A percentile compares a stretch with the other conserved stretches of the same genome.
Conservation (phyloP, 2,797 vertebrate species). For the Taeniopygia guttata region DNA sequence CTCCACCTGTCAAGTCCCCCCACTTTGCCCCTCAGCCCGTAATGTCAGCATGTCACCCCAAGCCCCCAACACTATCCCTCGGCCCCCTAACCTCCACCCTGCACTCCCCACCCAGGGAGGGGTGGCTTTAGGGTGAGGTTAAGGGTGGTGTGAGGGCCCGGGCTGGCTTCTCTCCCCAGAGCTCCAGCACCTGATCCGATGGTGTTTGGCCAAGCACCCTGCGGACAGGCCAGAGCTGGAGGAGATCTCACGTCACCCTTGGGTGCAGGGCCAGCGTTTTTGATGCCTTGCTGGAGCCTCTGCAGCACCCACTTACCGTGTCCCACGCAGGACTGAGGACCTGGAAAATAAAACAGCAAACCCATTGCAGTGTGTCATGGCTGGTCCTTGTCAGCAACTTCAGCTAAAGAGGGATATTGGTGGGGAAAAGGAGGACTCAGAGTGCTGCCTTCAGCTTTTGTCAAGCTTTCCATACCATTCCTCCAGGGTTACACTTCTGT, state of each 20-base stretch:
- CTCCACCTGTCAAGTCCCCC: too few relatives aligned
- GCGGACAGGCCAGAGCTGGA: neutral
- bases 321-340: neutral
- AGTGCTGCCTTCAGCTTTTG: neutral
- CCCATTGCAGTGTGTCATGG: fast-evolving
- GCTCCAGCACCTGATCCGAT: neutral
- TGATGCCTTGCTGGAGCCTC: neutral
- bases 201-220: neutral
- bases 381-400: neutral
- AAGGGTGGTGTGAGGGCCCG: too few relatives aligned
- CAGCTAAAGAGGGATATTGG: too few relatives aligned
- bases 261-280: neutral
- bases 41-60: too few relatives aligned
- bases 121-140: too few relatives aligned
- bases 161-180: neutral
- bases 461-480: neutral
- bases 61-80: too few relatives aligned
- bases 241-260: neutral
- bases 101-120: too few relatives aligned
- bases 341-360: neutral
- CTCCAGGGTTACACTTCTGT: neutral
- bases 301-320: too few relatives aligned
- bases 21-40: too few relatives aligned
- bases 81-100: too few relatives aligned
- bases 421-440: neutral